phyloP scores from a whole-genome alignment of 2,797 vertebrate species.

The Macroramphosus scolopax region DNA sequence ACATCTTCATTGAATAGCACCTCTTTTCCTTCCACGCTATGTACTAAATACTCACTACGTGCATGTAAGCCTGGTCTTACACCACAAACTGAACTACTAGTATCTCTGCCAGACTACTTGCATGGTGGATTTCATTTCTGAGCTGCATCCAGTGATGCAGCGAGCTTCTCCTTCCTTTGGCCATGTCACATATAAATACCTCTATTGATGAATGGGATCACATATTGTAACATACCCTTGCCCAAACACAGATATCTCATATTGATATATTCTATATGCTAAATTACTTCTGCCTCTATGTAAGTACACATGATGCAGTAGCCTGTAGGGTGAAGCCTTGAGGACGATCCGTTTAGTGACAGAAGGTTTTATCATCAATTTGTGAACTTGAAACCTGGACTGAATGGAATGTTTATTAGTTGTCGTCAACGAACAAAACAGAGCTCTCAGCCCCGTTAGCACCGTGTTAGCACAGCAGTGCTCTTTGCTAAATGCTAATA shows the following conservation, averaged over 20 bases:
- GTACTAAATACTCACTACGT: conserved; percentile 45
- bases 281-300: conserved; percentile 3
- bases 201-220: conserved; percentile 31
- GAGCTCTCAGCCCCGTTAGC: too few species aligned
- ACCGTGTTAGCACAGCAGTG: too few species aligned
- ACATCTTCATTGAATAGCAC: conserved; percentile 96
- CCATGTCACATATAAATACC: conserved; percentile 28
- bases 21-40: conserved; percentile 27
- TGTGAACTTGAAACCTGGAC: too few species aligned
- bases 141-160: conserved; percentile 52
- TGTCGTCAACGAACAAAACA: too few species aligned
- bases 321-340: neutral
- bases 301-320: too few species aligned
- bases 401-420: too few species aligned
- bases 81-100: conserved; percentile 52
- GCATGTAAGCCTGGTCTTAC: conserved; percentile 58
- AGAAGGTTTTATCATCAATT: conserved; percentile 8
- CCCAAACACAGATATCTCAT: conserved; percentile 22
- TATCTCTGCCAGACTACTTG: conserved; percentile 64
- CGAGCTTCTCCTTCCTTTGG: conserved; percentile 13
- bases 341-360: conserved; percentile 14
- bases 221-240: conserved; percentile 10
- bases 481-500: neutral
- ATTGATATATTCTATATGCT: conserved; percentile 18
- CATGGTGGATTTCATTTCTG: conserved; percentile 70